Base-by-base conservation (phyloP, 37 sponge, comb jelly and placozoan species). In the Ianthella basta region DNA sequence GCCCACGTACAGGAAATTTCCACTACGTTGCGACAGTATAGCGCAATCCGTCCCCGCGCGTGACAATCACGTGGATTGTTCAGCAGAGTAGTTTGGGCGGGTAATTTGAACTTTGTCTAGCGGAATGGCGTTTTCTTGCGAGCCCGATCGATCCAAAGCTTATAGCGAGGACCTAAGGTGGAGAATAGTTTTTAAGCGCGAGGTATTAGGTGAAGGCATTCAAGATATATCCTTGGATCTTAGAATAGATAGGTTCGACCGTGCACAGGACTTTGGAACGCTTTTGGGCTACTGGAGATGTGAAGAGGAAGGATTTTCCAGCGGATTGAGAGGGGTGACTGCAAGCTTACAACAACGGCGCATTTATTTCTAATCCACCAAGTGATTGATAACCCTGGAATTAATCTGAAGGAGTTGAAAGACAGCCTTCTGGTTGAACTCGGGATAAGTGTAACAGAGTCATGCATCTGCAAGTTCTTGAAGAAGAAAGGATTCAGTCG, bases 141-240 rank as follows among this genome's bases (percentile, higher is more conserved):
- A 81, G 60, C 87, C 81, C 2, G 13, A 38, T 34, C 80, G 87
- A 29, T 44, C 59, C 15, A 70, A 59, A 69, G 86, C 86, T 40
- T 86, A 86, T 80, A 64, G 86, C 34, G 68, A 79, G 55, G 80
- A 86, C 37, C 36, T 81, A 30, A 66, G 82, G n/a, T 87, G 87
- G 87, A 64, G 70, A 59, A 87, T 87, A 61, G 87, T 87, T 16
- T 81, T 70, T 59, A 56, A 87, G 44, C 66, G 60, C 16, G 87
- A 87, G 56, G 40, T 80, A 24, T 53, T 87, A 18, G 87, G 70
- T 0, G 67, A 59, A n/a, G 66, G 18, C 20, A 54, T 81, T 24
- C 33, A 80, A 32, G 21, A 29, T 15, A 50, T 87, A 24, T 29
- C 82, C 37, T 19, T 23, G n/a, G 81, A 87, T 29, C 61, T 87